Evolutionary conservation across 2,113 vertebrate genomes (phyloP).

Genomic region (Elephantulus edwardii): DNA sequence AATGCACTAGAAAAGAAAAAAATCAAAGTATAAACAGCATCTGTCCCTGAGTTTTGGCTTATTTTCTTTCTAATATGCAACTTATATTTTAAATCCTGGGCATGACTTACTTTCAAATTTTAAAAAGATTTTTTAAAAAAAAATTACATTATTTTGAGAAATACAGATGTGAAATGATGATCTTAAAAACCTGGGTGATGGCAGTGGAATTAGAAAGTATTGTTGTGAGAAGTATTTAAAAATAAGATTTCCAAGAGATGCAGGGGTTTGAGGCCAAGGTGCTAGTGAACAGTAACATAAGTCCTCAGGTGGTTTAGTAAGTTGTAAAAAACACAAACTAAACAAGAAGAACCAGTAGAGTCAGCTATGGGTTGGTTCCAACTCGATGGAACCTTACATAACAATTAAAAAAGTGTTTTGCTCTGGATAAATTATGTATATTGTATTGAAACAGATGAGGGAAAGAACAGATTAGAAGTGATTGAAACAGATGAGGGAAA

Average conservation of each 20-base stretch:
- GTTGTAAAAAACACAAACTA: too few species aligned
- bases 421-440: too few species aligned
- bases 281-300: background rate
- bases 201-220: background rate
- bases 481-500: too few species aligned
- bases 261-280: background rate
- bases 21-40: background rate
- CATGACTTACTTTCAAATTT: background rate
- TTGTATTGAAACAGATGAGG: too few species aligned
- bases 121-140: background rate
- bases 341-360: too few species aligned
- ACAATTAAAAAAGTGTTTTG: too few species aligned
- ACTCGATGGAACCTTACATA: too few species aligned
- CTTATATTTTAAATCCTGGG: background rate
- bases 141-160: background rate
- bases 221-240: background rate
- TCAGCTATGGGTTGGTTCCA: too few species aligned
- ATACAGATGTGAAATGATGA: background rate
- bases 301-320: background rate
- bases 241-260: background rate
- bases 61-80: background rate
- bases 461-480: too few species aligned
- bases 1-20: background rate
- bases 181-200: background rate
- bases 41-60: background rate